Conservation (phyloP, 2,797 vertebrate genomes). For the Cetoscarus ocellatus region DNA sequence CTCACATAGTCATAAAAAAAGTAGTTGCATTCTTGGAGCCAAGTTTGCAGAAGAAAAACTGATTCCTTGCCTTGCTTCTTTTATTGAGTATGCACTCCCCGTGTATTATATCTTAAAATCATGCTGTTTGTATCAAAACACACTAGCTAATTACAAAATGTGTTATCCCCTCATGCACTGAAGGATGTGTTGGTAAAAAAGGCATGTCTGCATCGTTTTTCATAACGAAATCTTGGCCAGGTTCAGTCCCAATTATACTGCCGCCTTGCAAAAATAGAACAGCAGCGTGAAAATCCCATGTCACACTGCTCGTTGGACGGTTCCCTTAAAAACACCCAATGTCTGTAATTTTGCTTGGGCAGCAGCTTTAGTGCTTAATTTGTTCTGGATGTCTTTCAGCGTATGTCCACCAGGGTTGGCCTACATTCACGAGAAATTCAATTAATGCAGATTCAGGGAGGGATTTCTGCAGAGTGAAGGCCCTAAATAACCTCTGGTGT, state of each 20-base stretch:
- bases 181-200: not conserved
- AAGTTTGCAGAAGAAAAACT: not conserved
- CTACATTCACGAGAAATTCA: constrained; percentile 48
- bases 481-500: not conserved
- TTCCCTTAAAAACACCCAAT: constrained; percentile 39
- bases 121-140: not conserved
- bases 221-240: constrained; percentile 22
- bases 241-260: constrained; percentile 30
- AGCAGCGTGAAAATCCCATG: constrained; percentile 30
- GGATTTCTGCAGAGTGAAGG: constrained; percentile 31
- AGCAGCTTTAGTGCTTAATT: constrained; percentile 61
- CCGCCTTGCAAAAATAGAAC: constrained; percentile 29
- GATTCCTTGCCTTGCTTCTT: not conserved
- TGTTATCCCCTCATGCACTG: not conserved
- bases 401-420: constrained; percentile 43
- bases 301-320: constrained; percentile 26
- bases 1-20: constrained; percentile 9
- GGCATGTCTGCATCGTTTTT: not conserved
- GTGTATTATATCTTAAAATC: not conserved
- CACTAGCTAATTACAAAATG: not conserved
- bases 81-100: not conserved
- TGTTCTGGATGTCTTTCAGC: constrained; percentile 49
- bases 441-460: constrained; percentile 39
- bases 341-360: constrained; percentile 31
- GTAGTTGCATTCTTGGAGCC: not conserved